Percentiles rank a stretch among this genome's conserved stretches.
Conservation (phyloP, 2,113 vertebrate genomes). For the Paradisaea rubra region DNA sequence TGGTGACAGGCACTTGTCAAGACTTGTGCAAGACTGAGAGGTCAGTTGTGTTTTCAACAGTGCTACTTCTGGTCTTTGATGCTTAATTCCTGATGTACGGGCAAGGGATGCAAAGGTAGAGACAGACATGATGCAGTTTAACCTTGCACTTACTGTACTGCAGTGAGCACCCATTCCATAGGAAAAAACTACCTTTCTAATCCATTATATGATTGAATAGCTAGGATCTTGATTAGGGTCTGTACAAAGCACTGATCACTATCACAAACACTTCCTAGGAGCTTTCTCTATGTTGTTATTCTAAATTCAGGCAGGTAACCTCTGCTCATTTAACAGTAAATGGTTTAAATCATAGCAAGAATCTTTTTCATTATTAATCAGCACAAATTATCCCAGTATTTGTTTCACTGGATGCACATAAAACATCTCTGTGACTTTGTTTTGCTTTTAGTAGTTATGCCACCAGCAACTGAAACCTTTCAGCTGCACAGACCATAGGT, state of each 20-base stretch:
- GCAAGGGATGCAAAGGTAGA: neutral
- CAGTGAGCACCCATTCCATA: neutral
- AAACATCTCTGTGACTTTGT: neutral
- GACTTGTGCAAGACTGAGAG: neutral
- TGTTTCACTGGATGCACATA: neutral
- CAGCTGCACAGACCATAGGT: neutral
- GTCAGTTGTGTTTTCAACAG: neutral
- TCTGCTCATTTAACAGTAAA: neutral
- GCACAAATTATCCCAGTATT: neutral
- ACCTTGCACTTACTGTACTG: neutral
- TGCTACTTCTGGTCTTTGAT: accelerated
- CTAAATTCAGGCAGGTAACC: neutral
- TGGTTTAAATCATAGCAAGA: neutral
- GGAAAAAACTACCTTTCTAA: neutral
- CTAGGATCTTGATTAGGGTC: neutral
- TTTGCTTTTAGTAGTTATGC: neutral
- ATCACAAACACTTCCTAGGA: neutral
- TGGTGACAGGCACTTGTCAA: neutral
- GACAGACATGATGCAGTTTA: neutral
- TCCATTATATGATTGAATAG: neutral
- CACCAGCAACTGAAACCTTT: neutral
- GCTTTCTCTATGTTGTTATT: neutral
- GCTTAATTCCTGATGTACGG: neutral
- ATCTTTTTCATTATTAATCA: neutral
- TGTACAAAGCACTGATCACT: neutral